These are phyloP conservation scores for Allolobophora icterica DNA, from an alignment of 2,888 invertebrate genomes.

Conservation along the genomic window DNA sequence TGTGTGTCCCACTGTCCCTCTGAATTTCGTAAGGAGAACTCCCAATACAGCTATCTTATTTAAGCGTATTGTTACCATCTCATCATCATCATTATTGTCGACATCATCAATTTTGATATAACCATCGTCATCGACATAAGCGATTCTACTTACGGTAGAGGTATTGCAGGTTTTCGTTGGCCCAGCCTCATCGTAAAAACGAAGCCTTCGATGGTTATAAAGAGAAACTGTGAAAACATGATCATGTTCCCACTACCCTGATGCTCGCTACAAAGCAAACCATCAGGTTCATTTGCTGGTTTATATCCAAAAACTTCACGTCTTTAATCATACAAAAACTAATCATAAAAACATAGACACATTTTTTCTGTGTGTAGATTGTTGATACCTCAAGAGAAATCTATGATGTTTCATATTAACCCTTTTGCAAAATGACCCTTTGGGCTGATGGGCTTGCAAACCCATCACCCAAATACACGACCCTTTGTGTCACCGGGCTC, in stretches of 20 bases:
- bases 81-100: background rate
- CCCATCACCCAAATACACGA: no score
- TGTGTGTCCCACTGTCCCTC: no score
- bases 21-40: background rate
- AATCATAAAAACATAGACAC: no score
- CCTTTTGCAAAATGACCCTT: no score
- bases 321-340: no score
- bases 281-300: background rate
- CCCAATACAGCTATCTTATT: background rate
- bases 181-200: conserved; percentile 81
- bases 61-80: background rate
- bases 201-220: conserved; percentile 88
- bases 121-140: background rate
- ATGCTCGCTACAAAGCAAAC: conserved; percentile 40
- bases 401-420: no score
- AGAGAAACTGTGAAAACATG: conserved; percentile 91
- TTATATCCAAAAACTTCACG: background rate
- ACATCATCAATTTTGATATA: background rate
- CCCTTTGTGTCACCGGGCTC: no score
- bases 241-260: conserved; percentile 82
- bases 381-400: no score
- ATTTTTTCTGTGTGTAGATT: no score
- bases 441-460: no score
- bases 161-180: conserved; percentile 73
- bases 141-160: conserved; percentile 69